Evolutionary conservation across 2,113 vertebrate species (phyloP), one percentile per base, ranked within the genome.

Genomic region (Hypanus sabinus): DNA sequence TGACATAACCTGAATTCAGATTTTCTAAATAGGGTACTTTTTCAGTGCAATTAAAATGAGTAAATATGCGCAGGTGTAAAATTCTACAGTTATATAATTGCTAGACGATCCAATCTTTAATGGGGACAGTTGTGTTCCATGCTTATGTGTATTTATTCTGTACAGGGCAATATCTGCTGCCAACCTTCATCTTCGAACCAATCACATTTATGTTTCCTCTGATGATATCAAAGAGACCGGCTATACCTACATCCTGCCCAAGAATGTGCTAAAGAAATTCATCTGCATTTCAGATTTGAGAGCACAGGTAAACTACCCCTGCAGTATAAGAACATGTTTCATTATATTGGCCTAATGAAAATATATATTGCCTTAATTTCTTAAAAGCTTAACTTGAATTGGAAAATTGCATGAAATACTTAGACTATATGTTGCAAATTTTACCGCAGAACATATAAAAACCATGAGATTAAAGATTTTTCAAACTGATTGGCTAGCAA

Each of bases 141-240:
- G 60, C 4, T 46, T 12, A 94, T 80, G 94, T 79, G 62, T 95
- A 30, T 0, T 0, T 46, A 93, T 57, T 57, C 60, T 93, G 94
- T 93, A 1, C 95, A 99, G 99, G 95, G 99, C 99, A 1, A 99
- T 99, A 95, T 99, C 99, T 95, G 99, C 99, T 94, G 99, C 99
- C 95, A 99, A 99, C 95, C 97, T 99, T 94, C 99, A 99, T 95
- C 96, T 99, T 75, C 96, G 99, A 94, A 99, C 99, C 68, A 99
- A 99, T 96, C 99, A 99, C 97, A 99, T 99, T 94, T 99, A 99
- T 0, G 99, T 99, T 88, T 99, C 99, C 0, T 99, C 99, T 20
- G 99, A 99, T 16, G 99, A 99, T 95, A 99, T 99, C 94, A 99
- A 99, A 95, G 99, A 99, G 96, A 99, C 99, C 0, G 99, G 99